A percentile compares a stretch with the other conserved stretches of the same genome.
These are phyloP conservation scores for Phalacrocorax brasilianus DNA, from an alignment of 2,113 vertebrate genomes.

Conservation along the genomic window DNA sequence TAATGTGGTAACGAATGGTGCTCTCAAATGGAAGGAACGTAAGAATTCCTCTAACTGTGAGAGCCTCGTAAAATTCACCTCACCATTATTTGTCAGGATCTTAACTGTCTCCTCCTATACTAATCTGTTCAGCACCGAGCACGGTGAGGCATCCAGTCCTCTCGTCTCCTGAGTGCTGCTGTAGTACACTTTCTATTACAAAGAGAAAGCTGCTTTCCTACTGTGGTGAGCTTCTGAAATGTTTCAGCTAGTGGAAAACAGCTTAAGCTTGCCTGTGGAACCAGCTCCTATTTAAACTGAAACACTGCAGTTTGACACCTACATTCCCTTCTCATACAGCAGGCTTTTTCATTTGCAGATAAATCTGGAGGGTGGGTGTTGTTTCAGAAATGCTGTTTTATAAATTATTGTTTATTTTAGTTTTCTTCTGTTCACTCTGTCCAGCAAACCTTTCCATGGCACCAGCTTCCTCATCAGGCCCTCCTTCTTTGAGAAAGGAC, in stretches of 20 bases:
- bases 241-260: neutral
- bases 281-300: neutral
- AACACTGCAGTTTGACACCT: neutral
- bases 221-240: neutral
- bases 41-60: neutral
- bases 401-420: neutral
- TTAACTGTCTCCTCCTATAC: neutral
- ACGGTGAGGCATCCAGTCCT: neutral
- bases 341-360: neutral
- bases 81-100: neutral
- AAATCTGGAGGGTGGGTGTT: neutral
- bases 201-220: neutral
- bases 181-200: neutral
- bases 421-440: slow-evolving; percentile 48
- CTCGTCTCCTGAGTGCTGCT: neutral
- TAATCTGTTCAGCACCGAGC: accelerated
- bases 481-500: slow-evolving; percentile 80
- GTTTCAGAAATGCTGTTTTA: neutral
- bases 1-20: neutral
- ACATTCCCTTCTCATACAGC: neutral
- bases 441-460: slow-evolving; percentile 76
- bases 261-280: neutral
- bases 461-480: slow-evolving; percentile 73
- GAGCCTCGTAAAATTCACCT: neutral
- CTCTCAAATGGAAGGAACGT: neutral